Evolutionary conservation across 2,113 vertebrate species (phyloP), one percentile per base, ranked within the genome.

Genomic region (Scartelaos histophorus): DNA sequence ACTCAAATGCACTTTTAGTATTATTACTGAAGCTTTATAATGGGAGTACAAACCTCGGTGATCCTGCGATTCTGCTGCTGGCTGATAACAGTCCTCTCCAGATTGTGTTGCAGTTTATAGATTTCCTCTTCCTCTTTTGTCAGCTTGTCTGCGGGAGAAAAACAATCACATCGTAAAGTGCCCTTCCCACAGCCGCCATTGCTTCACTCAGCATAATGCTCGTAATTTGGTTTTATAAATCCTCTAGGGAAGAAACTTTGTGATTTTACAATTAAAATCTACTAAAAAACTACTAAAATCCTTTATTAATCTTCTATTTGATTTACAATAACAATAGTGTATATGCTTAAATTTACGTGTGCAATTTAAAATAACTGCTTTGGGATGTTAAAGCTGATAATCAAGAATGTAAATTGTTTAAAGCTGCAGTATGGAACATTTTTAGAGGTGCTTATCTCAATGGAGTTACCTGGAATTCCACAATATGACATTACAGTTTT

Each of bases 61-160:
- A 90, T 89, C 78, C 93, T 94, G 80, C 94, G 96, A 76, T 87
- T 92, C 61, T 94, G 93, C 34, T 96, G 96, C 47, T 96, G 94
- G 60, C 94, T 97, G 88, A 99, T 97, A 0, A 94, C 94, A 0
- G 95, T 92, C 85, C 93, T 96, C 87, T 95, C 96, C 84, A 99
- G 93, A 84, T 98, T 96, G 46, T 97, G 95, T 60, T 96, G 95
- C 72, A 99, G 94, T 91, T 97, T 98, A 89, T 97, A 97, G 79
- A 99, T 99, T 80, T 98, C 96, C 87, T 98, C 98, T 64, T 99
- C 97, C 89, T 99, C 98, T 93, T 96, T 99, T 83, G 94, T 91
- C 15, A 95, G 82, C 82, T 92, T 95, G 88, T 96, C 97, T 98
- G 78, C 49, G 19, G 29, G 25, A 62, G 29, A 5, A 38, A 64